Conservation (phyloP, 2,797 vertebrate species). For the Megalops cyprinoides region DNA sequence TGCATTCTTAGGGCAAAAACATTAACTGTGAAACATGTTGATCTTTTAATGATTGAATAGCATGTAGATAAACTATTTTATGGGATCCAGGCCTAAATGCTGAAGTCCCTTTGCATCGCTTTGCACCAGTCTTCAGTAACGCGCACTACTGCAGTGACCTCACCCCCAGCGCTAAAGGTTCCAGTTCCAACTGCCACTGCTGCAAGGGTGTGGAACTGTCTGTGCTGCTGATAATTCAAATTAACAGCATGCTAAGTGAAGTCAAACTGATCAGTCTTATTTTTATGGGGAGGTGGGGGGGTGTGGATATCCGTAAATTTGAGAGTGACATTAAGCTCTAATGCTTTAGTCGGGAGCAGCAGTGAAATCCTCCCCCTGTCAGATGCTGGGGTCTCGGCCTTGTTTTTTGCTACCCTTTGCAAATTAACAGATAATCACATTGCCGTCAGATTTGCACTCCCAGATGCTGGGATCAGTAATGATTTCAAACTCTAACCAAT, state of each 20-base stretch:
- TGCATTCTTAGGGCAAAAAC: too few relatives aligned
- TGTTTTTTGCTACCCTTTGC: constrained; percentile 27
- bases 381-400: neutral
- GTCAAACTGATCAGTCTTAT: constrained; percentile 4
- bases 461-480: constrained; percentile 24
- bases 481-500: constrained; percentile 32
- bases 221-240: constrained; percentile 21
- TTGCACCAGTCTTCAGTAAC: too few relatives aligned
- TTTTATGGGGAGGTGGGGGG: neutral
- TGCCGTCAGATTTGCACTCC: constrained; percentile 31
- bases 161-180: too few relatives aligned
- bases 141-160: too few relatives aligned
- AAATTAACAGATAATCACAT: constrained; percentile 29
- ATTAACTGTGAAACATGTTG: too few relatives aligned
- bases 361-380: constrained; percentile 28
- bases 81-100: too few relatives aligned
- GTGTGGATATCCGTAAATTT: constrained; percentile 24
- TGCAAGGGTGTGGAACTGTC: too few relatives aligned
- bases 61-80: too few relatives aligned
- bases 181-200: too few relatives aligned
- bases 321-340: constrained; percentile 37
- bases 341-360: constrained; percentile 23
- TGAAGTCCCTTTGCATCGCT: too few relatives aligned
- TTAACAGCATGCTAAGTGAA: constrained; percentile 8
- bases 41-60: too few relatives aligned